Base-by-base conservation (phyloP, 2,888 invertebrate species). In the Mesorhabditis belari region DNA sequence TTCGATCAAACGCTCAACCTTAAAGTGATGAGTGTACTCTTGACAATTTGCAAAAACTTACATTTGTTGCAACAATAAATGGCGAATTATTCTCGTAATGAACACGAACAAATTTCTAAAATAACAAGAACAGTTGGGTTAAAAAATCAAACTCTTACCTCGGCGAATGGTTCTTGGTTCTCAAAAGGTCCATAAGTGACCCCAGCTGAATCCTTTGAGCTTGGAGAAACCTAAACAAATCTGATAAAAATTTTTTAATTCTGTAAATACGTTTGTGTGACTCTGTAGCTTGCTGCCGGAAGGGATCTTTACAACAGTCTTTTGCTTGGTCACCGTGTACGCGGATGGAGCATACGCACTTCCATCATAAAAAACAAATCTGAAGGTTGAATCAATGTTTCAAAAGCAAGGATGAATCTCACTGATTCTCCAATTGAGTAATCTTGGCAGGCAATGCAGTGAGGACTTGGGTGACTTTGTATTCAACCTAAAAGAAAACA, bases 31-130 rank as follows among this genome's bases (percentile, higher is more conserved):
- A 35, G 12, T 35, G 44, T 9, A n/a, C n/a, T n/a, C n/a, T n/a
- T n/a, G n/a, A n/a, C n/a, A n/a, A n/a, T n/a, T n/a, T n/a, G n/a
- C n/a, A n/a, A n/a, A n/a, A 17, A 35, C 44, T 17, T 35, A 35
- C 44, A 4, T 60, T 25, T 0, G 90, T 90, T 0, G 95, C 91
- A n/a, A 91, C 91, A 70, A 99, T 84, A 83, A 99, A 98, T 28
- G 96, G 94, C 49, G 90, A 87, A 81, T 94, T 93, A 82, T 95
- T 98, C 83, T 95, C 96, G 81, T 89, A 95, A 82, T 99, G 98
- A 35, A 96, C 85, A 49, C 84, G 84, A 73, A 95, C 67, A 25
- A 88, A 87, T 70, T 88, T 87, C 67, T 83, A 71, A 57, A 50
- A 56, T 4, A 17, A 17, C 1, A 26, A 17, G 6, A 9, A 26